phyloP scores from a whole-genome alignment of 2,888 invertebrate species.

The Agrilus mali region DNA sequence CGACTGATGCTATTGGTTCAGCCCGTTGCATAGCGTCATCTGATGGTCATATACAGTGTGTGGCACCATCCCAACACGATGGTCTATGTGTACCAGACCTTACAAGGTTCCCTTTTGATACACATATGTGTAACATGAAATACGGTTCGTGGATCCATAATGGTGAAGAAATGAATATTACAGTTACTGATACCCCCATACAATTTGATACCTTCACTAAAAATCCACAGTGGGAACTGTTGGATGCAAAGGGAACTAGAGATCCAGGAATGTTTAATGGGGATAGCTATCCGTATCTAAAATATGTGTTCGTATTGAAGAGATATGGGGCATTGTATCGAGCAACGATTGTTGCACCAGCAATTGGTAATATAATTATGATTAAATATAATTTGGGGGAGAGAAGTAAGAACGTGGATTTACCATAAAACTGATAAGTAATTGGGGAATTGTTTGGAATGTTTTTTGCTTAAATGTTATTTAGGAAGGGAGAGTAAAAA shows the following conservation, averaged over 20 bases:
- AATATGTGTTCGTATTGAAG: conserved; percentile 42
- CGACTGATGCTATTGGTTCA: neutral
- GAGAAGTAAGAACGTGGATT: neutral
- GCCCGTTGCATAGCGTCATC: conserved; percentile 39
- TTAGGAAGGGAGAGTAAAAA: neutral
- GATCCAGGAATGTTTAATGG: conserved; percentile 40
- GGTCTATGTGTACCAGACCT: conserved; percentile 47
- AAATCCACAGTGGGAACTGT: conserved; percentile 48
- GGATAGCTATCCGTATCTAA: conserved; percentile 46
- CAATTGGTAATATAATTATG: conserved; percentile 31
- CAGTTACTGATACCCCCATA: conserved; percentile 15
- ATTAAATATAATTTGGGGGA: neutral
- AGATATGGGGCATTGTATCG: conserved; percentile 45
- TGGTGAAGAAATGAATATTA: conserved; percentile 48
- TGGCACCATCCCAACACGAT: conserved; percentile 43
- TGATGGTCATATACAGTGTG: conserved; percentile 48
- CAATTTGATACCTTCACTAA: conserved; percentile 34
- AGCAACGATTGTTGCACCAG: conserved; percentile 44
- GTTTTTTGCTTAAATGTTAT: too few species aligned
- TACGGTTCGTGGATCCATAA: conserved; percentile 57
- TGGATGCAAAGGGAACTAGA: conserved; percentile 33
- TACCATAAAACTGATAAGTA: too few species aligned
- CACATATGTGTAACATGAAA: conserved; percentile 48
- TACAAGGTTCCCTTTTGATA: conserved; percentile 52
- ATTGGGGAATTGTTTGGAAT: neutral